Evolutionary conservation across 1,140 invertebrate genomes (phyloP), one percentile per base, ranked within the genome.

Genomic region (Megathymus violae): DNA sequence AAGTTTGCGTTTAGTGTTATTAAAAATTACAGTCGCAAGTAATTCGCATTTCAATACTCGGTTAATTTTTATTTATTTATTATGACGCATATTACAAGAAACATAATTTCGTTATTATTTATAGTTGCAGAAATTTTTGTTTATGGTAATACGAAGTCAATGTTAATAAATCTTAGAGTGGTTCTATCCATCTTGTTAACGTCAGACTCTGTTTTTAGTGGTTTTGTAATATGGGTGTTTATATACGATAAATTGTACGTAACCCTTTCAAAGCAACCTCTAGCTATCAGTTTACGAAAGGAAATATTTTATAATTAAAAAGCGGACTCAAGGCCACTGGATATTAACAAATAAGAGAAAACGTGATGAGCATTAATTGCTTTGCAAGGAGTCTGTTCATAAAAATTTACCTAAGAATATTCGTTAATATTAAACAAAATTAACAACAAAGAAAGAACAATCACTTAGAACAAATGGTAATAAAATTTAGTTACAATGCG

Each of bases 391-490:
- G 69, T 71, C 66, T 50, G 61, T 72, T 71, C 36, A 25, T 54
- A 48, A 71, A 74, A 71, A 64, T 71, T 78, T 62, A 74, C 52
- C 51, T 80, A 80, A 69, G 41, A 74, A 44, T 74, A 67, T 64
- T 80, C 73, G 79, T 81, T 80, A 85, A 81, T 80, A 85, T 77
- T 80, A 83, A 89, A 88, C 74, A 87, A 89, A 89, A 88, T 80
- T 83, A 89, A 89, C 84, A 89, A 89, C 87, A 90, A 86, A 86
- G 75, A 81, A 81, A 80, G 85, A 89, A 89, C 85, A 88, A 89
- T 83, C 69, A 76, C 84, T 87, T 84, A 87, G 80, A 87, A 87
- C 81, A 74, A 88, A 90, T 90, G 88, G 88, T 90, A 90, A 90
- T 90, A 90, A 84, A 85, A 82, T 85, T 88, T 87, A 83, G 76